Percentiles rank a stretch among this genome's conserved stretches.
Evolutionary conservation across 2,888 invertebrate species (phyloP).

Genomic region (Endomychus coccineus): DNA sequence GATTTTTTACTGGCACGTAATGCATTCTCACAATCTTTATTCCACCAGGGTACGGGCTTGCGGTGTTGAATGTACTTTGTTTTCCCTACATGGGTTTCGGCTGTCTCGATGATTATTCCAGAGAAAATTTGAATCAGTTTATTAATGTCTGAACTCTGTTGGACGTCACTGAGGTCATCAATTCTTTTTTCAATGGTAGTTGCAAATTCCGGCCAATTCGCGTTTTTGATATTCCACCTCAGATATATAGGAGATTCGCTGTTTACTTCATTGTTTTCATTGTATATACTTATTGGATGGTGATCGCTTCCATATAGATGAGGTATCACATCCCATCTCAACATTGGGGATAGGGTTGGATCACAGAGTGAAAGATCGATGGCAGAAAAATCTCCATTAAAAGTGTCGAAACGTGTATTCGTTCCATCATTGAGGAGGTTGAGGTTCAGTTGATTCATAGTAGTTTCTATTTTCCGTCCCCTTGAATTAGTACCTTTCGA

Average conservation of each 20-base stretch:
- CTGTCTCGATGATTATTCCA: too few relatives aligned
- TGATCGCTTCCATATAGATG: conserved; percentile 12
- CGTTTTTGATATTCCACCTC: conserved; percentile 11
- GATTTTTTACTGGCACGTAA: conserved; percentile 16
- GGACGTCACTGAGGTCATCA: too few relatives aligned
- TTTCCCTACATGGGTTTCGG: conserved; percentile 1
- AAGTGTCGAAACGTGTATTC: conserved; percentile 8
- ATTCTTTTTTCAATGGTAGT: conserved; percentile 1
- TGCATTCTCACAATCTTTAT: conserved; percentile 15
- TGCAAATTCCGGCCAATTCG: conserved; percentile 9
- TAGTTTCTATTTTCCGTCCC: conserved; percentile 7
- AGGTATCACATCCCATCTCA: conserved; percentile 5
- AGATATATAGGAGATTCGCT: not conserved
- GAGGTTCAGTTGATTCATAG: conserved; percentile 1
- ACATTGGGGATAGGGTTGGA: not conserved
- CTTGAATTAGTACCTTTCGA: conserved; percentile 3
- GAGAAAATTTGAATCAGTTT: too few relatives aligned
- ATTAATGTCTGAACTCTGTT: too few relatives aligned
- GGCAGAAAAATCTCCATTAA: conserved; percentile 8
- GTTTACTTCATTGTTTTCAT: conserved; percentile 1
- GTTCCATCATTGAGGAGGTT: conserved; percentile 8
- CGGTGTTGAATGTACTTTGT: not conserved
- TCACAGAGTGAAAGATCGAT: conserved; percentile 9
- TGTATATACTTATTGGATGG: conserved; percentile 11
- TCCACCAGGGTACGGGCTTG: conserved; percentile 18